Base-by-base conservation (phyloP, 2,113 vertebrate species). In the Platycercus adscitus region DNA sequence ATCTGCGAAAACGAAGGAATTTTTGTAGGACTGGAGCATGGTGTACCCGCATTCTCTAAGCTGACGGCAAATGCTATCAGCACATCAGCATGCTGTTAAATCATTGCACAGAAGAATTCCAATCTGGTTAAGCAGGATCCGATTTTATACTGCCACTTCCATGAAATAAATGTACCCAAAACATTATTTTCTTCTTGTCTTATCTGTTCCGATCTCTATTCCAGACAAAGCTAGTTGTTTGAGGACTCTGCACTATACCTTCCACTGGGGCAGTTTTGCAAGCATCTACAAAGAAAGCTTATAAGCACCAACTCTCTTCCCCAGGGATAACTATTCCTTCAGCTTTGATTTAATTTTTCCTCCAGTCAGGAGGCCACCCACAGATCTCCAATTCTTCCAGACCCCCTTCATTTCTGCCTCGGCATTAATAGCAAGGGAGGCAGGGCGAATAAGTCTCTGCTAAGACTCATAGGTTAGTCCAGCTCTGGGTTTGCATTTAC, bases 291-390 rank as follows among this genome's bases (percentile, higher is more conserved):
- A 65, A 75, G 60, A 60, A 95, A 81, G 43, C 43, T 24, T 71
- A 44, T 17, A 75, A 95, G 86, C 65, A 84, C 33, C 91, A 91
- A 14, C 41, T 46, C 21, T 93, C 58, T 89, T 93, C 89, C 93
- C 77, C 53, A 89, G 81, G 93, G 86, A 85, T 50, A 91, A 66
- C 79, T 81, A 28, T 52, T 95, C 83, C 89, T 58, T 76, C 86
- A 92, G 73, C 83, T 93, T 95, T 95, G 91, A 82, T 97, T 95
- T 95, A 86, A 90, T 87, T 91, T 89, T 20, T 93, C 65, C 84
- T 93, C 2, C 44, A 87, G 86, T 61, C 86, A 72, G 77, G 61
- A 92, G 84, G 84, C 95, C 89, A 95, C 95, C 86, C 93, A 81
- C 96, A 91, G 73, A 65, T 84, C 65, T 81, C 37, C 58, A 76